These are phyloP conservation scores for Nyleta sp. DNA, from an alignment of 2,888 invertebrate species.

Conservation along the genomic window DNA sequence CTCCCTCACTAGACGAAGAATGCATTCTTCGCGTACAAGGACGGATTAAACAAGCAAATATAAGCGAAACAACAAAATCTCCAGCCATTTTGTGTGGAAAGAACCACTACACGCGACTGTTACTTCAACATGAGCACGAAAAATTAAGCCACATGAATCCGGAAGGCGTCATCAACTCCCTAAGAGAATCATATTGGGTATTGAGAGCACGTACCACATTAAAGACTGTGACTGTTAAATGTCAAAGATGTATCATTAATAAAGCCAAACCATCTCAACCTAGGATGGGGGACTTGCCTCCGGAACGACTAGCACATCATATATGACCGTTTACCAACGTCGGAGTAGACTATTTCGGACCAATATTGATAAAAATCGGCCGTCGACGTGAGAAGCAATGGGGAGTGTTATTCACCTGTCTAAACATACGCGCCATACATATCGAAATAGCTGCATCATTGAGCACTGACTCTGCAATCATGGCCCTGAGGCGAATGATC, in stretches of 20 bases:
- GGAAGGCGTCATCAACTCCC: neutral
- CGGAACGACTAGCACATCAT: neutral
- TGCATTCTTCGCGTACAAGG: constrained; percentile 11
- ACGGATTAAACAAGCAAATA: neutral
- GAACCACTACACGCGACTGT: neutral
- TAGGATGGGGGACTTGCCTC: constrained; percentile 6
- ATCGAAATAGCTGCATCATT: constrained; percentile 52
- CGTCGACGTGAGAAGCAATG: constrained; percentile 62
- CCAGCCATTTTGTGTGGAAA: neutral
- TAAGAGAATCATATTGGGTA: constrained; percentile 2
- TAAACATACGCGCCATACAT: constrained; percentile 63
- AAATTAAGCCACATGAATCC: neutral
- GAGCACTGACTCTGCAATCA: constrained; percentile 51
- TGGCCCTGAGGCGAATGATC: constrained; percentile 52
- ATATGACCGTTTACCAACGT: constrained; percentile 4
- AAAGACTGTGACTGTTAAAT: neutral
- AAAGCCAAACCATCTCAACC: neutral
- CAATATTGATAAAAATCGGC: neutral
- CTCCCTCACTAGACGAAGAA: neutral
- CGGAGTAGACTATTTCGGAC: constrained; percentile 59
- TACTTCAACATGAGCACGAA: neutral
- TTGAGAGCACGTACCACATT: neutral
- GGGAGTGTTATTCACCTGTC: constrained; percentile 66
- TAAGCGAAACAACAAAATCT: neutral
- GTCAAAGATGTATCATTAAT: neutral